Conservation (phyloP, 2,797 vertebrate species). For the Steatocranus sp. region DNA sequence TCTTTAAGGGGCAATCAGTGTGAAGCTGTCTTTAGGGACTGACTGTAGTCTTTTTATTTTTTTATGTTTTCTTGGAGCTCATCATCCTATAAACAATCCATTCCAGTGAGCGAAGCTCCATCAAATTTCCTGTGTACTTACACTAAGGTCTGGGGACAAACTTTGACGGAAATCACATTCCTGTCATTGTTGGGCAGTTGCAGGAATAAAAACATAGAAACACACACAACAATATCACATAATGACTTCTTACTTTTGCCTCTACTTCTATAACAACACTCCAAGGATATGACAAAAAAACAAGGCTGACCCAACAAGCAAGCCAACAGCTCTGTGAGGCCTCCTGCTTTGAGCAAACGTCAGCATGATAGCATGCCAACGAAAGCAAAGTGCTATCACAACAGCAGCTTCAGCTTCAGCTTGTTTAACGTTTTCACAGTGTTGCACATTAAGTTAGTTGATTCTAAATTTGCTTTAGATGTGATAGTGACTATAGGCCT, state of each 20-base stretch:
- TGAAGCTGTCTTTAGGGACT: background rate
- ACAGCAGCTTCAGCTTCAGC: background rate
- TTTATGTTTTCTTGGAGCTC: background rate
- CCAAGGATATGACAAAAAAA: background rate
- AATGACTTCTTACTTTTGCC: constrained; percentile 1
- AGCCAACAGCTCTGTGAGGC: background rate
- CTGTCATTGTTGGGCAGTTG: constrained; percentile 29
- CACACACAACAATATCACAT: background rate
- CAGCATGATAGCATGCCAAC: background rate
- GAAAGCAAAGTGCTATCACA: background rate
- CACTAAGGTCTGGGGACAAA: constrained; percentile 13
- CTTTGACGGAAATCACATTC: constrained; percentile 32
- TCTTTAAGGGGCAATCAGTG: background rate
- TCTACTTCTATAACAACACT: constrained; percentile 21
- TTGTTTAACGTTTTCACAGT: background rate
- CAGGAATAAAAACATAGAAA: background rate
- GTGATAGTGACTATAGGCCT: background rate
- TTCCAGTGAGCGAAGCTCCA: background rate
- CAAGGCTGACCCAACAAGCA: background rate
- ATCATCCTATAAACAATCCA: constrained; percentile 5
- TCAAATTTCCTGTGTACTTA: constrained; percentile 23
- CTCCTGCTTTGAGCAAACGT: background rate
- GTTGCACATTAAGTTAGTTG: background rate
- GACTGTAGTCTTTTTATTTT: background rate
- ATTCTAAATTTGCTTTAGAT: background rate